Evolutionary conservation across 1,140 invertebrate species (phyloP).

Genomic region (Drosophila kurseongensis): DNA sequence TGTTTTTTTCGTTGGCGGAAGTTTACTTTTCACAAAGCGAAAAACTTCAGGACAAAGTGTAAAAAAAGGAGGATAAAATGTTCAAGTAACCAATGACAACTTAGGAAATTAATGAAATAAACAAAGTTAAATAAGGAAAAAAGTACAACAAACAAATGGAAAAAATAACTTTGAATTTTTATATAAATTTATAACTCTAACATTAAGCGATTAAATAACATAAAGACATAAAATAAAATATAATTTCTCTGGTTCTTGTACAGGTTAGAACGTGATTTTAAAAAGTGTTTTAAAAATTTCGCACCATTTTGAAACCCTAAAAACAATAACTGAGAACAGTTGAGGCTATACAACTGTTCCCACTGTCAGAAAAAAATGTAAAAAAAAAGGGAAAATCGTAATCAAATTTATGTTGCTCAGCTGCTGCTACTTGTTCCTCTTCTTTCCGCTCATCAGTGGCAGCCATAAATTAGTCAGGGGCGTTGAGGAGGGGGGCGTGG

Average conservation of each 20-base stretch:
- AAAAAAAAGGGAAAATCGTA: slow-evolving; percentile 10
- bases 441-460: slow-evolving; percentile 12
- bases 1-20: slow-evolving; percentile 16
- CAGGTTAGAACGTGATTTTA: too few species aligned
- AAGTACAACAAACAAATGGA: too few species aligned
- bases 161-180: too few species aligned
- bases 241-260: too few species aligned
- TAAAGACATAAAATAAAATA: not conserved
- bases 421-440: slow-evolving; percentile 9
- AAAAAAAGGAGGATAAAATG: not conserved
- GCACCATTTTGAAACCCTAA: not conserved
- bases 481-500: slow-evolving; percentile 26
- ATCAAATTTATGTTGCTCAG: slow-evolving; percentile 43
- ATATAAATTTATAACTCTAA: too few species aligned
- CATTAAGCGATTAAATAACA: too few species aligned
- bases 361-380: not conserved
- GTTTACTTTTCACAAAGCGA: slow-evolving; percentile 36
- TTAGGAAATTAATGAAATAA: not conserved
- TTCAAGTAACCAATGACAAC: not conserved
- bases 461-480: slow-evolving; percentile 46
- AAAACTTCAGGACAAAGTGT: slow-evolving; percentile 9
- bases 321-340: slow-evolving; percentile 1
- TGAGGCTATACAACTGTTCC: not conserved
- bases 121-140: not conserved
- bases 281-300: too few species aligned